Percentiles rank a stretch among this genome's conserved stretches.
These are phyloP conservation scores for Rhinoderma darwinii DNA, from an alignment of 2,113 vertebrate species.

Conservation along the genomic window DNA sequence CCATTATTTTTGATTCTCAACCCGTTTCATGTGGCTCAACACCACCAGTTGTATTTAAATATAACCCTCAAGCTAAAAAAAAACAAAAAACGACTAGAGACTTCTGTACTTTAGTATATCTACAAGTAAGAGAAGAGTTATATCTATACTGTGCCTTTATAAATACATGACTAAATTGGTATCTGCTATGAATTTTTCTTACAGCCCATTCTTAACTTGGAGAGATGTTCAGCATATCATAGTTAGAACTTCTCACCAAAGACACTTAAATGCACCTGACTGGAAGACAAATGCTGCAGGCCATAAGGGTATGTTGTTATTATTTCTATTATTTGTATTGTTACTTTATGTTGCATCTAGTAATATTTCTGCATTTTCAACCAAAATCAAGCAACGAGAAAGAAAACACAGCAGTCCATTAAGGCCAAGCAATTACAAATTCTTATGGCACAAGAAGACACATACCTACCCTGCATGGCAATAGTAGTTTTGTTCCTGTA, in stretches of 20 bases:
- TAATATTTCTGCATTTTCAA: background rate
- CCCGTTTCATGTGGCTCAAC: too few species aligned
- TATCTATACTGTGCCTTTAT: background rate
- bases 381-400: background rate
- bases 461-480: background rate
- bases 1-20: background rate
- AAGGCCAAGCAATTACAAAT: background rate
- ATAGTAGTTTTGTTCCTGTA: background rate
- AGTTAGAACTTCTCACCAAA: constrained; percentile 94
- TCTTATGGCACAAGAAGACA: background rate
- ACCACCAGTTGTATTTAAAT: too few species aligned
- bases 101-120: background rate
- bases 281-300: constrained; percentile 99
- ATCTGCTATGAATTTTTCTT: constrained; percentile 58
- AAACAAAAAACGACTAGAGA: too few species aligned
- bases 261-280: constrained; percentile 96
- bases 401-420: background rate
- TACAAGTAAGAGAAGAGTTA: background rate
- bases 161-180: background rate
- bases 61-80: background rate
- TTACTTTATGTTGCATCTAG: background rate
- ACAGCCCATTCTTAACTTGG: constrained; percentile 91
- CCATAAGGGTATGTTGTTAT: constrained; percentile 85
- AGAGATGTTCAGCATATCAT: constrained; percentile 98
- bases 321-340: background rate